A percentile compares a stretch with the other conserved stretches of the same genome.
These are phyloP conservation scores for Helobdella robusta DNA, from an alignment of 2,888 invertebrate genomes.

Conservation along the genomic window DNA sequence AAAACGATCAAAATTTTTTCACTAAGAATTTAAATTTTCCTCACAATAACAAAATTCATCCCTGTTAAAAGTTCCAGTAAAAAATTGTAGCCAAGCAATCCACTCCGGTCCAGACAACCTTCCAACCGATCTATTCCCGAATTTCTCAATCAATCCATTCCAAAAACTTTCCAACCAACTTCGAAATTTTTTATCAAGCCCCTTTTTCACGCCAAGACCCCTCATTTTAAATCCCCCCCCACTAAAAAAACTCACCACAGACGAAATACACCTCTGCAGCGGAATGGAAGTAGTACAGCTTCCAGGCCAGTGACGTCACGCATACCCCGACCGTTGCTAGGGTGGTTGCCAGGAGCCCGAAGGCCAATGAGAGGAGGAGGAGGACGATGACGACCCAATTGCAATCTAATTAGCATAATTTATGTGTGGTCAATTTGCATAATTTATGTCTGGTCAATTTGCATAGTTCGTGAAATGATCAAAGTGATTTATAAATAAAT, in stretches of 20 bases:
- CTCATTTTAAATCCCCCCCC: too few species aligned
- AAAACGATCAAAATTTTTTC: background rate
- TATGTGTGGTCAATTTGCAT: background rate
- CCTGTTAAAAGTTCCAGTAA: background rate
- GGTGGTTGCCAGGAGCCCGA: conserved; percentile 46
- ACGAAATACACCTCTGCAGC: conserved; percentile 49
- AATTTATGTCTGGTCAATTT: background rate
- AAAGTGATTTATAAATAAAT: background rate
- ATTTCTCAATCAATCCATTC: too few species aligned
- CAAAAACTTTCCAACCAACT: too few species aligned
- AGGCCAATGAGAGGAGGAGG: conserved; percentile 45
- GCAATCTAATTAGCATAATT: conserved; percentile 39
- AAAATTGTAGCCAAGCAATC: background rate
- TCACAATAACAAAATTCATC: background rate
- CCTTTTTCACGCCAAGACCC: too few species aligned
- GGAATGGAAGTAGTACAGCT: conserved; percentile 50
- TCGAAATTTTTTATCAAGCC: too few species aligned
- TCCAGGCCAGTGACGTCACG: conserved; percentile 44
- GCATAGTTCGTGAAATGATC: background rate
- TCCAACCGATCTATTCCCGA: too few species aligned
- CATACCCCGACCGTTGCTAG: conserved; percentile 46
- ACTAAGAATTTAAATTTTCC: background rate
- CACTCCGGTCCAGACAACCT: background rate
- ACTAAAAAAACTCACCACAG: conserved; percentile 42
- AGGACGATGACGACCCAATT: conserved; percentile 48